Conservation (phyloP, 2,797 vertebrate genomes). For the Typhlichthys eigenmanni region DNA sequence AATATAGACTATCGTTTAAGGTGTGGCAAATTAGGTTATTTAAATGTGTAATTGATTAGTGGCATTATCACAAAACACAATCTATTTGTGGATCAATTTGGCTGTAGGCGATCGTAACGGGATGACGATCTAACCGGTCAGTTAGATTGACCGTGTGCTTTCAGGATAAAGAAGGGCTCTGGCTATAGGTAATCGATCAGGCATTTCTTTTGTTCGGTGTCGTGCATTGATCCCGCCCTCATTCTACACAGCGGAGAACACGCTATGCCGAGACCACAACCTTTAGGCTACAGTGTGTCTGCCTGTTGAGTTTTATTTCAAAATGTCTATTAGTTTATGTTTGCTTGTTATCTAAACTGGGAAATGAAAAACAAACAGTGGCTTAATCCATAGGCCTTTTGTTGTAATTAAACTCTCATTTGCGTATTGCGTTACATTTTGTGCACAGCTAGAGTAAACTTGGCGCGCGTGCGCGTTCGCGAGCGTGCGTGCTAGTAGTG, state of each 20-base stretch:
- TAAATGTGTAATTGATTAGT: too few species aligned
- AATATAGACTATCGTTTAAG: neutral
- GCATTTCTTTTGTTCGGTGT: constrained; percentile 66
- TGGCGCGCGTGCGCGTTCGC: neutral
- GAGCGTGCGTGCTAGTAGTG: constrained; percentile 10
- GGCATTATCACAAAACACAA: too few species aligned
- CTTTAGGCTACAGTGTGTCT: neutral
- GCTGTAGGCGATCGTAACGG: neutral
- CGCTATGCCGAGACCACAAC: constrained; percentile 1
- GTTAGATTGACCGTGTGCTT: constrained; percentile 42
- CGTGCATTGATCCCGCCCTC: constrained; percentile 59
- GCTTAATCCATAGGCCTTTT: neutral
- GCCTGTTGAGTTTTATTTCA: constrained; percentile 9
- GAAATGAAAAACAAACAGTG: too few species aligned
- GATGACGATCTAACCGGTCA: neutral
- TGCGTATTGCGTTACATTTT: neutral
- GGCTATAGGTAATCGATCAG: constrained; percentile 48
- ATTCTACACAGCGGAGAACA: constrained; percentile 20
- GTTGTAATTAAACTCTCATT: neutral
- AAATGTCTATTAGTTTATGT: constrained; percentile 6
- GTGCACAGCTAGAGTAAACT: neutral
- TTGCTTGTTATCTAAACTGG: too few species aligned
- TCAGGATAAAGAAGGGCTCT: constrained; percentile 7
- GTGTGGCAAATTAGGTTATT: too few species aligned
- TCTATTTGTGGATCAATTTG: too few species aligned